These are phyloP conservation scores for Trachelus troglodyta DNA, from an alignment of 2,888 invertebrate genomes.

Conservation along the genomic window DNA sequence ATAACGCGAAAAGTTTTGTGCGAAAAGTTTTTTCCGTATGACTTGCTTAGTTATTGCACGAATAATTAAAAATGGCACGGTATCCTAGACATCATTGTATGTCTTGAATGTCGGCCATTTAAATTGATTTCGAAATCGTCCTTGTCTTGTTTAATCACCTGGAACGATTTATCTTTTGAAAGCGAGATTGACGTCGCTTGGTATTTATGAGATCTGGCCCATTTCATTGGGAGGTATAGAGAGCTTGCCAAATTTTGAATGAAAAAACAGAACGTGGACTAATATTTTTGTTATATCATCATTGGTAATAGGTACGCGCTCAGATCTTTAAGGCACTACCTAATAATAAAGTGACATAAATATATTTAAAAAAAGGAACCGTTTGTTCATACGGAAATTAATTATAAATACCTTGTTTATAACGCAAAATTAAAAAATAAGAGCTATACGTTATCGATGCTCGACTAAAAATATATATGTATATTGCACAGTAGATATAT, in stretches of 20 bases:
- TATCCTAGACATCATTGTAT: background rate
- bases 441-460: background rate
- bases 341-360: background rate
- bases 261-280: background rate
- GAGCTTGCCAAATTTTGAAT: background rate
- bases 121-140: background rate
- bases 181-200: background rate
- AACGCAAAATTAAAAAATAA: background rate
- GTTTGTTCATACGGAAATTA: background rate
- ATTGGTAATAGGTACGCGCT: background rate
- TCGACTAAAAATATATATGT: background rate
- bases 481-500: background rate
- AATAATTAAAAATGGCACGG: background rate
- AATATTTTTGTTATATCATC: background rate
- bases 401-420: background rate
- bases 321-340: background rate
- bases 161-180: background rate
- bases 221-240: background rate
- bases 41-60: background rate
- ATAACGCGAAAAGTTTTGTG: too few relatives aligned
- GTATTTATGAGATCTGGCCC: background rate
- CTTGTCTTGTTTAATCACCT: background rate
- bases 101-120: background rate
- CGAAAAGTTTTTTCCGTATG: background rate
- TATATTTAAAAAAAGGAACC: background rate